phyloP scores from a whole-genome alignment of 2,888 invertebrate genomes.

The Isoperla grammatica region DNA sequence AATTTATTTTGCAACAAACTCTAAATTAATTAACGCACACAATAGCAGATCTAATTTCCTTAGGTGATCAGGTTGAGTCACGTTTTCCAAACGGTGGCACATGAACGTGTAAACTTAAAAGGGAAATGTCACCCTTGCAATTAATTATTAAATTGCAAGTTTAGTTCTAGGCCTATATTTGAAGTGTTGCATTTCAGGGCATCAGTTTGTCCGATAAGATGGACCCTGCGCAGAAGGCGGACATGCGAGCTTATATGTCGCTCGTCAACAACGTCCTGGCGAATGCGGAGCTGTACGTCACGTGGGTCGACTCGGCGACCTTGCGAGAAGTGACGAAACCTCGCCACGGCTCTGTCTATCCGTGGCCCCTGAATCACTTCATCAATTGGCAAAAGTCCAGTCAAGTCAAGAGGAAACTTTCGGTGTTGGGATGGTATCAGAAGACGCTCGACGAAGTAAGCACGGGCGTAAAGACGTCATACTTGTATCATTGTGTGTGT shows the following conservation, averaged over 20 bases:
- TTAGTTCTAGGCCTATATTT: not conserved
- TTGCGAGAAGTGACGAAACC: slow-evolving; percentile 74
- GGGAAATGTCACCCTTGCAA: no score
- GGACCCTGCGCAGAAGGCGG: slow-evolving; percentile 71
- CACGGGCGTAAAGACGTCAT: no score
- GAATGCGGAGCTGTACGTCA: slow-evolving; percentile 87
- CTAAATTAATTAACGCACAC: no score
- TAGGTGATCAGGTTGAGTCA: no score
- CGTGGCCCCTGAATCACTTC: slow-evolving; percentile 84
- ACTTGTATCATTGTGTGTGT: no score
- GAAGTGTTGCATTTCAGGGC: slow-evolving; percentile 47
- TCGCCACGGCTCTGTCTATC: slow-evolving; percentile 84
- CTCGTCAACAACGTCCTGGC: slow-evolving; percentile 82
- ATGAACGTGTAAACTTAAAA: no score
- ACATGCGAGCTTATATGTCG: slow-evolving; percentile 91
- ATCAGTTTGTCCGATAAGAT: slow-evolving; percentile 66
- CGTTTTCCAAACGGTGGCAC: no score
- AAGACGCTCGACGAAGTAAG: slow-evolving; percentile 72
- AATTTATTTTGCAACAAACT: no score
- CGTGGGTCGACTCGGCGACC: slow-evolving; percentile 78
- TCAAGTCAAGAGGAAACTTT: slow-evolving; percentile 63
- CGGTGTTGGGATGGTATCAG: slow-evolving; percentile 74
- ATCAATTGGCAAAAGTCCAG: slow-evolving; percentile 72
- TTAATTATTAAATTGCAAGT: no score
- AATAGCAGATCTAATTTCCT: no score